A percentile compares a stretch with the other conserved stretches of the same genome.
Conservation (phyloP, 2,888 invertebrate genomes). For the Drosophila ustulata region DNA sequence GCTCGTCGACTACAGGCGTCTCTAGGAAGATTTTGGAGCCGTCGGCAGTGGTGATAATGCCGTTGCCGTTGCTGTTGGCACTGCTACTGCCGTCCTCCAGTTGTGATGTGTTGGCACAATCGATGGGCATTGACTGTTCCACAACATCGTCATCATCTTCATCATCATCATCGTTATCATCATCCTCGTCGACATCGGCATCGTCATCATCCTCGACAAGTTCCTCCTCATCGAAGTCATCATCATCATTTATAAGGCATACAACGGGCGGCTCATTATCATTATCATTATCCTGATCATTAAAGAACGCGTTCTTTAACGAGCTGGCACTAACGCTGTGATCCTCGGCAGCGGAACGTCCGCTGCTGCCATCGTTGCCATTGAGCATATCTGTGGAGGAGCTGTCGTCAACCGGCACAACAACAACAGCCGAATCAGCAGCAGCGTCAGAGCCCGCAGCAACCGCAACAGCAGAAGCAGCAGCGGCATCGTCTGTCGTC, state of each 20-base stretch:
- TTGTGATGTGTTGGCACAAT: constrained; percentile 67
- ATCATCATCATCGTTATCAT: constrained; percentile 38
- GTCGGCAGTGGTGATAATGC: constrained; percentile 75
- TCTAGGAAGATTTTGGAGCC: constrained; percentile 83
- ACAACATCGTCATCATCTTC: constrained; percentile 43
- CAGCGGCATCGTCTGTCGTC: constrained; percentile 44
- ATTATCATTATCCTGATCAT: constrained; percentile 25
- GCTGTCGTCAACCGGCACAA: constrained; percentile 79
- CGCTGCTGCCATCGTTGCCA: constrained; percentile 35
- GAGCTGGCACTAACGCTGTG: constrained; percentile 45
- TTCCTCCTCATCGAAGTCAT: constrained; percentile 72
- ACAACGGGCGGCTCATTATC: constrained; percentile 69
- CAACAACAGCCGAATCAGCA: constrained; percentile 35
- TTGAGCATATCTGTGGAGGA: constrained; percentile 79
- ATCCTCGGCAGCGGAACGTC: constrained; percentile 32
- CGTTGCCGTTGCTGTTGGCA: constrained; percentile 35
- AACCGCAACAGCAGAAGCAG: constrained; percentile 52
- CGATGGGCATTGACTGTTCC: constrained; percentile 43
- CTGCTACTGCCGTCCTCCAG: constrained; percentile 26
- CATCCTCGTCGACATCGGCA: constrained; percentile 38
- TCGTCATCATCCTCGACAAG: constrained; percentile 63
- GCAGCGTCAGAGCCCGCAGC: not conserved
- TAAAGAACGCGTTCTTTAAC: constrained; percentile 31
- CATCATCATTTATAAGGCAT: constrained; percentile 81
- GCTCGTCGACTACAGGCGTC: constrained; percentile 84